Conservation (phyloP, 2,888 invertebrate species). For the Melieria picta region DNA sequence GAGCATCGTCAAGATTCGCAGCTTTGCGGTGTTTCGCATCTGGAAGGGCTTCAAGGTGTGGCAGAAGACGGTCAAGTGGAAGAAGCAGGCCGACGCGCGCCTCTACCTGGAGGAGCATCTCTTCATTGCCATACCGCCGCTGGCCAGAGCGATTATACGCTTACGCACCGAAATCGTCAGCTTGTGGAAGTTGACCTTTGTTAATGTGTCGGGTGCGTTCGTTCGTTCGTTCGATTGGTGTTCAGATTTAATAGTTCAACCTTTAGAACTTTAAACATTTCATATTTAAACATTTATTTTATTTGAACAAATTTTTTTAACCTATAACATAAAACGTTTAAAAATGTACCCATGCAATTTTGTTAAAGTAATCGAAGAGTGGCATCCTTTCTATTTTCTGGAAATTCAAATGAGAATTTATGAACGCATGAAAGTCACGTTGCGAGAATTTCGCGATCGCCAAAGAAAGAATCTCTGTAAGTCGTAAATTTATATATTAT, state of each 20-base stretch:
- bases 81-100: slow-evolving; percentile 73
- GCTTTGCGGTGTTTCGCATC: slow-evolving; percentile 74
- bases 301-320: too few species aligned
- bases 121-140: slow-evolving; percentile 77
- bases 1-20: slow-evolving; percentile 78
- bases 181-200: slow-evolving; percentile 73
- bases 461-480: slow-evolving; percentile 71
- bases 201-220: slow-evolving; percentile 67
- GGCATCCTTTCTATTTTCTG: slow-evolving; percentile 75
- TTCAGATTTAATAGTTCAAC: too few species aligned
- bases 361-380: slow-evolving; percentile 66
- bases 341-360: neutral
- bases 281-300: too few species aligned
- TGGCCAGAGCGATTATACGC: slow-evolving; percentile 77
- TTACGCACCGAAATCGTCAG: slow-evolving; percentile 76
- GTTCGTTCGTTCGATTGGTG: too few species aligned
- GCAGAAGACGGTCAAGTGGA: slow-evolving; percentile 77
- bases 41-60: slow-evolving; percentile 87
- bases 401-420: slow-evolving; percentile 71
- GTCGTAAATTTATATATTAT: slow-evolving; percentile 45
- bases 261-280: too few species aligned
- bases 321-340: neutral
- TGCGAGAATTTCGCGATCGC: slow-evolving; percentile 68
- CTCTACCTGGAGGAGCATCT: slow-evolving; percentile 74
- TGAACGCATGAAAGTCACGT: slow-evolving; percentile 58